phyloP scores from a whole-genome alignment of 2,888 invertebrate species.

The Caenorhabditis uteleia region DNA sequence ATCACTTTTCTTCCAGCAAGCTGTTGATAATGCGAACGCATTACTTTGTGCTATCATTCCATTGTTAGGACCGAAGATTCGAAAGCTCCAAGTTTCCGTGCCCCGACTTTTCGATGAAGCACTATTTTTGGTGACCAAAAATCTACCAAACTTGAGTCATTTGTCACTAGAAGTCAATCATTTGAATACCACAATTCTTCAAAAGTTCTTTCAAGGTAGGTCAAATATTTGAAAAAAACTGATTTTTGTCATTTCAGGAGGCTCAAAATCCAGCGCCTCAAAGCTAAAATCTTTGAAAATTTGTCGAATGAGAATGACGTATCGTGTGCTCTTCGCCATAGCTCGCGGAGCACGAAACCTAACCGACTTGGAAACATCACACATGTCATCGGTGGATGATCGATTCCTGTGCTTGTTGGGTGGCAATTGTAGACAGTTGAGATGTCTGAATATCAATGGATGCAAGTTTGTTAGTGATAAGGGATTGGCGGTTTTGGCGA shows the following conservation, averaged over 20 bases:
- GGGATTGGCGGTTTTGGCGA: slow-evolving; percentile 64
- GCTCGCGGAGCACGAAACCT: slow-evolving; percentile 60
- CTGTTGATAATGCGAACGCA: slow-evolving; percentile 61
- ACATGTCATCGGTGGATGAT: slow-evolving; percentile 68
- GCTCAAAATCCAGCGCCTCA: slow-evolving; percentile 42
- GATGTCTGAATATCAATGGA: slow-evolving; percentile 67
- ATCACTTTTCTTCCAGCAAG: slow-evolving; percentile 44
- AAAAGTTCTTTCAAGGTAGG: slow-evolving; percentile 56
- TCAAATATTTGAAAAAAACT: neutral
- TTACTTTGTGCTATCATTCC: slow-evolving; percentile 58
- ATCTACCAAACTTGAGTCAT: slow-evolving; percentile 57
- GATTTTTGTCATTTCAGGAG: slow-evolving; percentile 19
- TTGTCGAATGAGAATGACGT: slow-evolving; percentile 61
- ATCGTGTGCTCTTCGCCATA: slow-evolving; percentile 66
- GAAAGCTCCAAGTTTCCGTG: slow-evolving; percentile 58
- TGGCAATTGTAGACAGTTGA: slow-evolving; percentile 57
- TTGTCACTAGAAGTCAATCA: slow-evolving; percentile 61
- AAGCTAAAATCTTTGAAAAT: slow-evolving; percentile 58
- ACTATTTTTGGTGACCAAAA: slow-evolving; percentile 51
- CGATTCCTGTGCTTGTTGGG: slow-evolving; percentile 64
- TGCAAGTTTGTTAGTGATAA: slow-evolving; percentile 67
- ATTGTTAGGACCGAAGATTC: slow-evolving; percentile 58
- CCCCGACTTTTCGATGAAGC: slow-evolving; percentile 60
- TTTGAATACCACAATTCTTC: slow-evolving; percentile 55
- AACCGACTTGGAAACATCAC: slow-evolving; percentile 65